A percentile compares a stretch with the other conserved stretches of the same genome.
phyloP scores from a whole-genome alignment of 2,797 vertebrate genomes.

The Hapalemur alaotrensis region DNA sequence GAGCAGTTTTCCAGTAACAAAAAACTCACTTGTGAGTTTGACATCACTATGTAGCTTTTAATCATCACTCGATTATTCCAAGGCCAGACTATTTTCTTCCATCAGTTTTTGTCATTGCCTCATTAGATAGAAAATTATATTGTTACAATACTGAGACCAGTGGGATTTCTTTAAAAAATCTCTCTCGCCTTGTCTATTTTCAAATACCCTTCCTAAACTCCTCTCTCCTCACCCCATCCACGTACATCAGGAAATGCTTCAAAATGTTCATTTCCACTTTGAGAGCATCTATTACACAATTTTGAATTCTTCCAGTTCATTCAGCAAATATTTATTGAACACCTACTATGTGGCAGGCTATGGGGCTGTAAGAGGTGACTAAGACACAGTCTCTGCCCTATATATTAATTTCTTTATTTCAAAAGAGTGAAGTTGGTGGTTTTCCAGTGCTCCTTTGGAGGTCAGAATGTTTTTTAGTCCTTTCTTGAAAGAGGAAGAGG shows the following conservation, averaged over 20 bases:
- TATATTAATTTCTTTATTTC: slow-evolving; percentile 3
- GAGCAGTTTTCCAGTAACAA: slow-evolving; percentile 52
- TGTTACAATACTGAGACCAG: slow-evolving; percentile 25
- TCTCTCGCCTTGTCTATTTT: not conserved
- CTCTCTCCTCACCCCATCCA: not conserved
- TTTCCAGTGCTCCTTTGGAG: slow-evolving; percentile 47
- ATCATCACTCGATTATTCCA: slow-evolving; percentile 22
- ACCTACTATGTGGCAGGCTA: not conserved
- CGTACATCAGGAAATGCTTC: slow-evolving; percentile 23
- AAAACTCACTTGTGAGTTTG: slow-evolving; percentile 58
- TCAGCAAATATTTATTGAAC: slow-evolving; percentile 18
- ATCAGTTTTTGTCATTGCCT: slow-evolving; percentile 26
- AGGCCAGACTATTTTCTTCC: slow-evolving; percentile 15
- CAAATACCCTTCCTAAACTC: not conserved
- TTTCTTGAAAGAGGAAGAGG: slow-evolving; percentile 67
- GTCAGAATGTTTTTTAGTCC: slow-evolving; percentile 27
- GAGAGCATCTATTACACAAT: not conserved
- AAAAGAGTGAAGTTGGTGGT: slow-evolving; percentile 31
- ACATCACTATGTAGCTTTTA: slow-evolving; percentile 39
- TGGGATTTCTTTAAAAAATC: not conserved
- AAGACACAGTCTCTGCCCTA: not conserved
- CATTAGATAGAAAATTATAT: slow-evolving; percentile 4
- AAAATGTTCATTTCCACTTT: slow-evolving; percentile 46
- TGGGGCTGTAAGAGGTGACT: not conserved
- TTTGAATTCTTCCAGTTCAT: slow-evolving; percentile 25